phyloP scores from a whole-genome alignment of 2,888 invertebrate species.

The Dicyrtomina minuta region DNA sequence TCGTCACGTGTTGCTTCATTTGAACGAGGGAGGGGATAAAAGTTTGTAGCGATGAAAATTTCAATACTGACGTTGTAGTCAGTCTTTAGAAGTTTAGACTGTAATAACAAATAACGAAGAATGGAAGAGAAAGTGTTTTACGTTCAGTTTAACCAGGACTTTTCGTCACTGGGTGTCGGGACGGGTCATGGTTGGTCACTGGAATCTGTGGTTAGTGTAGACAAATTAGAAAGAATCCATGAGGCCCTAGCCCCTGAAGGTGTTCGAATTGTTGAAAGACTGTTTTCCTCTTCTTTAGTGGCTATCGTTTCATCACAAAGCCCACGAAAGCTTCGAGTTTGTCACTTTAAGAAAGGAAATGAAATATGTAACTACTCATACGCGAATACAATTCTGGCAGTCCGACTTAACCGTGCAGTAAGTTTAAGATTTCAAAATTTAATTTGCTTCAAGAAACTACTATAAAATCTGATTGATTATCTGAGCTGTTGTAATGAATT shows the following conservation, averaged over 20 bases:
- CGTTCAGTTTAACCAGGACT: conserved; percentile 52
- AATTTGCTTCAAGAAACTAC: not conserved
- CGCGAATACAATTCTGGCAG: conserved; percentile 91
- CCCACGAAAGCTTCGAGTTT: conserved; percentile 88
- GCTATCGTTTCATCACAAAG: conserved; percentile 90
- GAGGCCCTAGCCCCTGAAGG: conserved; percentile 67
- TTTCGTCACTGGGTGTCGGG: conserved; percentile 51
- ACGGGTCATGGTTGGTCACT: conserved; percentile 51
- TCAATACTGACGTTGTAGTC: not conserved
- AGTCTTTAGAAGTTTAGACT: too few relatives aligned
- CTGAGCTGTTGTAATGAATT: too few relatives aligned
- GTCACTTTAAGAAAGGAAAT: conserved; percentile 95
- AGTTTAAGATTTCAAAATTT: too few relatives aligned
- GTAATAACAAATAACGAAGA: not conserved
- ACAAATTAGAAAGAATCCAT: conserved; percentile 49
- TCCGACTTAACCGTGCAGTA: conserved; percentile 90
- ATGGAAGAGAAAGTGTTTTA: conserved; percentile 50
- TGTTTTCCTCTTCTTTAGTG: conserved; percentile 95
- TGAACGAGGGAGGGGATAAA: conserved; percentile 16
- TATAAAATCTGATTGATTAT: too few relatives aligned
- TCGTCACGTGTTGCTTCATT: conserved; percentile 12
- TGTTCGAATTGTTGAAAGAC: conserved; percentile 87
- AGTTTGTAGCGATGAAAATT: too few relatives aligned
- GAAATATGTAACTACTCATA: conserved; percentile 97
- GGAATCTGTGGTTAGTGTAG: conserved; percentile 44